phyloP scores from a whole-genome alignment of 2,888 invertebrate species.

The Ectropis crepuscularia region DNA sequence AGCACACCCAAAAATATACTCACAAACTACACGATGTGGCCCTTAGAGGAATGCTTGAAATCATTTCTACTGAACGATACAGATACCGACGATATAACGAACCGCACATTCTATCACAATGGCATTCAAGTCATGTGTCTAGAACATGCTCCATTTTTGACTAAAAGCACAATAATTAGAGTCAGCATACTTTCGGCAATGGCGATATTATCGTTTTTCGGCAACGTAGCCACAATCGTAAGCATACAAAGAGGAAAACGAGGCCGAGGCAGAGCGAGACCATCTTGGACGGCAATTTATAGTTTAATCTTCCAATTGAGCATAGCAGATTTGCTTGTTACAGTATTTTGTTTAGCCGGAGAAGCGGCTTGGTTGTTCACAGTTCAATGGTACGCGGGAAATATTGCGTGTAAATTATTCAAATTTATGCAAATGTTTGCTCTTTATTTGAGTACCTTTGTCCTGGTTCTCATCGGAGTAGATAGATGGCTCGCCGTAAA shows the following conservation, averaged over 20 bases:
- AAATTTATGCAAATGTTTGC: constrained; percentile 93
- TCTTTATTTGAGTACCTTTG: constrained; percentile 92
- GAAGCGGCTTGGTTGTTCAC: constrained; percentile 93
- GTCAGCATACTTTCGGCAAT: constrained; percentile 88
- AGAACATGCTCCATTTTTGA: constrained; percentile 89
- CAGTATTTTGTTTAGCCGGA: constrained; percentile 91
- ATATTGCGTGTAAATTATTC: constrained; percentile 90
- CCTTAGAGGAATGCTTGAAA: constrained; percentile 68
- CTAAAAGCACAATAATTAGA: constrained; percentile 86
- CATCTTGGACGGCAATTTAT: constrained; percentile 89
- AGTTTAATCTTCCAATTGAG: constrained; percentile 92
- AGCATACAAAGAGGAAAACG: constrained; percentile 88
- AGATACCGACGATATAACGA: constrained; percentile 53
- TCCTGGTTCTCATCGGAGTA: constrained; percentile 92
- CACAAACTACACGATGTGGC: constrained; percentile 57
- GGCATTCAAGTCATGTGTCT: constrained; percentile 73
- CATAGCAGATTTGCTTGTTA: constrained; percentile 92
- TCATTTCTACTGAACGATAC: constrained; percentile 60
- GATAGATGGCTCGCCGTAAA: constrained; percentile 93
- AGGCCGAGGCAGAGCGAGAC: constrained; percentile 82
- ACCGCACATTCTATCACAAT: constrained; percentile 60
- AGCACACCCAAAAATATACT: constrained; percentile 49
- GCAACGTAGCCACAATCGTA: constrained; percentile 90
- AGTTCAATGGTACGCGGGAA: constrained; percentile 92
- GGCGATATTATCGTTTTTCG: constrained; percentile 89